Evolutionary conservation across 2,113 vertebrate genomes (phyloP).

Genomic region (Leucoraja erinaceus): DNA sequence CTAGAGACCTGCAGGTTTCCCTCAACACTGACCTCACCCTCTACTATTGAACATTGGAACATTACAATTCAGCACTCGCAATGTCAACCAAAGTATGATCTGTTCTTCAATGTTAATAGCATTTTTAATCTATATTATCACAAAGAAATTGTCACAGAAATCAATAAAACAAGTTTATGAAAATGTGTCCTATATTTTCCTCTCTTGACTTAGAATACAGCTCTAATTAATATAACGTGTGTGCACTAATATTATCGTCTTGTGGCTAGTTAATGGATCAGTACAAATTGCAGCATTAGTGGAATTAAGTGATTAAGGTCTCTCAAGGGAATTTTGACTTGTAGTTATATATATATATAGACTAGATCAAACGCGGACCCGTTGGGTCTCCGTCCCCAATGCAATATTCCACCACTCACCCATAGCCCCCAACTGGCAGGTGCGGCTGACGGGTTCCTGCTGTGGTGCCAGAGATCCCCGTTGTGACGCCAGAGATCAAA

Average conservation of each 20-base stretch:
- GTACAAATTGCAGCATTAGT: neutral
- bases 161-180: slow-evolving; percentile 17
- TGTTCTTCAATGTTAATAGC: neutral
- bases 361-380: too few species aligned
- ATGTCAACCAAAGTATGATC: neutral
- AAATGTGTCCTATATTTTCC: neutral
- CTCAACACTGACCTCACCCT: too few species aligned
- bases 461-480: too few species aligned
- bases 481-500: neutral
- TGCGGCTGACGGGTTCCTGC: too few species aligned
- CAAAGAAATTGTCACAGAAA: neutral
- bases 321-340: neutral
- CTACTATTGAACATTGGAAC: too few species aligned
- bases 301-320: neutral
- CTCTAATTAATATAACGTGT: neutral
- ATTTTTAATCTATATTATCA: neutral
- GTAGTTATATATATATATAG: neutral
- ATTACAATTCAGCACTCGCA: too few species aligned
- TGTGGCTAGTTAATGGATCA: neutral
- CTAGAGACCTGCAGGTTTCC: too few species aligned
- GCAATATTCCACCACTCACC: too few species aligned
- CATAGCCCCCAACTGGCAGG: too few species aligned
- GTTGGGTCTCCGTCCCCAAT: too few species aligned
- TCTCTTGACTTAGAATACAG: neutral
- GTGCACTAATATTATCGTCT: neutral